Conservation (phyloP, 2,888 invertebrate species). For the Nysson spinosus region DNA sequence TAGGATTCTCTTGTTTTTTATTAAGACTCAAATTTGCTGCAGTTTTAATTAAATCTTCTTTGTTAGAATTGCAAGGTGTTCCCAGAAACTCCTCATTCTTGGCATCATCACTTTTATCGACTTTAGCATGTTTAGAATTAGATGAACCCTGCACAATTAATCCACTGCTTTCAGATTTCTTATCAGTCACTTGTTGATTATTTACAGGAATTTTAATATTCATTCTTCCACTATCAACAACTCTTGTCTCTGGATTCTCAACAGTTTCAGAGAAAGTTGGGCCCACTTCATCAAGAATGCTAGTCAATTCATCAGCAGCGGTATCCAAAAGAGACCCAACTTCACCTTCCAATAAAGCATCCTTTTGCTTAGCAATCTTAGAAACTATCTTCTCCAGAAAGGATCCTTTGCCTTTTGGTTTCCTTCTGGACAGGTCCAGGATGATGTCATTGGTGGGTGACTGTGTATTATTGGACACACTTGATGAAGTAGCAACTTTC, state of each 20-base stretch:
- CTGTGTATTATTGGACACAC: not conserved
- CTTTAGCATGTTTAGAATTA: not conserved
- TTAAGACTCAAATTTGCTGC: too few species aligned
- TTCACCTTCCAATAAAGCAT: constrained; percentile 67
- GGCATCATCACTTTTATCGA: not conserved
- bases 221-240: too few species aligned
- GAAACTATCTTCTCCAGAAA: constrained; percentile 75
- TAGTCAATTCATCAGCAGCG: constrained; percentile 66
- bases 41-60: too few species aligned
- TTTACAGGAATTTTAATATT: too few species aligned
- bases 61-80: too few species aligned
- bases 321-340: constrained; percentile 66
- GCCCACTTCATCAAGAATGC: constrained; percentile 61
- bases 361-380: constrained; percentile 75
- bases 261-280: constrained; percentile 38
- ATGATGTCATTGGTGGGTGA: constrained; percentile 71
- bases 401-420: constrained; percentile 72
- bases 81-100: not conserved
- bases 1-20: too few species aligned
- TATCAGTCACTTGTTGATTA: too few species aligned
- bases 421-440: constrained; percentile 71
- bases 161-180: not conserved
- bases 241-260: constrained; percentile 18
- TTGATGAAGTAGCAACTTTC: constrained; percentile 2
- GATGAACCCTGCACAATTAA: too few species aligned